These are phyloP conservation scores for Frankliniella intonsa DNA, from an alignment of 2,888 invertebrate species.

Conservation along the genomic window DNA sequence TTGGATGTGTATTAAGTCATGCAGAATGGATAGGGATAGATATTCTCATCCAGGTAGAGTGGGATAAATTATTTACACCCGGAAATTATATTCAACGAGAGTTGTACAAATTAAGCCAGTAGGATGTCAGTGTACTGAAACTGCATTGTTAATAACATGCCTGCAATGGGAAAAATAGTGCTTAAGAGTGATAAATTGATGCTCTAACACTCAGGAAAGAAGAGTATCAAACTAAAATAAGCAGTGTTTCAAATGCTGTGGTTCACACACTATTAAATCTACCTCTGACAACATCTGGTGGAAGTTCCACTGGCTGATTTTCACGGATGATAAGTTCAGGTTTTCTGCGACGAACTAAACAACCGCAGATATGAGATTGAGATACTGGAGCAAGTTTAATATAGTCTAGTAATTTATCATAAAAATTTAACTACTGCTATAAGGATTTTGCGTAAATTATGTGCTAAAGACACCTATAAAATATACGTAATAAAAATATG, in stretches of 20 bases:
- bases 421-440: conserved; percentile 39
- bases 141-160: no score
- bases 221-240: background rate
- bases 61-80: no score
- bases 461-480: background rate
- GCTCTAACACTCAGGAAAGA: background rate
- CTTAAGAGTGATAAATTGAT: background rate
- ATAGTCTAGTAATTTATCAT: background rate
- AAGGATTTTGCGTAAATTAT: conserved; percentile 31
- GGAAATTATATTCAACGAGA: no score
- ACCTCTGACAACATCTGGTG: conserved; percentile 91
- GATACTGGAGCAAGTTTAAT: conserved; percentile 5
- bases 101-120: no score
- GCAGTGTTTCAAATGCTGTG: background rate
- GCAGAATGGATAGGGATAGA: no score
- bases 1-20: no score
- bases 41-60: no score
- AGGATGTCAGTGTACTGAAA: no score
- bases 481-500: conserved; percentile 7
- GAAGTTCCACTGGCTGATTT: conserved; percentile 83
- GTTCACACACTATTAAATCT: conserved; percentile 41
- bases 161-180: no score
- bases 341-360: conserved; percentile 62
- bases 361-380: conserved; percentile 30
- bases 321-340: conserved; percentile 87